Evolutionary conservation across 1,140 invertebrate genomes (phyloP), one percentile per base, ranked within the genome.

Genomic region (Heterodera carotae): DNA sequence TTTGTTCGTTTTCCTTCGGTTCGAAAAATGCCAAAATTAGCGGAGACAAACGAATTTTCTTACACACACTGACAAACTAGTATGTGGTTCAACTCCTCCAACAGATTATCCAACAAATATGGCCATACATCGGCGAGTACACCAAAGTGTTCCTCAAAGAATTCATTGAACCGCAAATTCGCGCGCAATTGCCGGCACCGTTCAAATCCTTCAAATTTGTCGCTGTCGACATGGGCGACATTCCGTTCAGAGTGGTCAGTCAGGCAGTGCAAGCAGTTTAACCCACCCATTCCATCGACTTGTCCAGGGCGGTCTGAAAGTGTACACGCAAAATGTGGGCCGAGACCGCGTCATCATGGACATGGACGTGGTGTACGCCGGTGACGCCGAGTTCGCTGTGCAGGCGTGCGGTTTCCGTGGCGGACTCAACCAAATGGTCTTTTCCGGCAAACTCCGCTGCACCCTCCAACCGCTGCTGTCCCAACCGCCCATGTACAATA

Each of bases 171-270:
- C 85, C 85, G 22, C 85, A 87, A 82, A 81, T 85, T 27, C 36
- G 77, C 48, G 78, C 78, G 25, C 86, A 88, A 78, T 86, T 87
- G 85, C 85, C 85, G 5, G 68, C 67, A n/a, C 84, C 84, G 69
- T 88, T 87, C 76, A 87, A 87, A 76, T 83, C 81, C 15, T 87
- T 87, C 69, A 85, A 86, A 76, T 87, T 87, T 69, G 66, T 85
- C 12, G 76, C 86, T 60, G 85, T 88, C 69, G 85, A 85, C 76
- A 84, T 86, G 78, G 84, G 84, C 10, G 75, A 77, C 66, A 64
- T 74, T 74, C 72, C 72, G 25, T 74, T 74, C 39, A 56, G 72
- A 59, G 72, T 74, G 72, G 75, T 78, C 43, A n/a, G n/a, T 22
- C 1, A 53, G 18, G 12, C 48, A 53, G 18, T 18, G 22, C 15